A percentile compares a stretch with the other conserved stretches of the same genome.
phyloP scores from a whole-genome alignment of 2,113 vertebrate genomes.

The Oncorhynchus tshawytscha region DNA sequence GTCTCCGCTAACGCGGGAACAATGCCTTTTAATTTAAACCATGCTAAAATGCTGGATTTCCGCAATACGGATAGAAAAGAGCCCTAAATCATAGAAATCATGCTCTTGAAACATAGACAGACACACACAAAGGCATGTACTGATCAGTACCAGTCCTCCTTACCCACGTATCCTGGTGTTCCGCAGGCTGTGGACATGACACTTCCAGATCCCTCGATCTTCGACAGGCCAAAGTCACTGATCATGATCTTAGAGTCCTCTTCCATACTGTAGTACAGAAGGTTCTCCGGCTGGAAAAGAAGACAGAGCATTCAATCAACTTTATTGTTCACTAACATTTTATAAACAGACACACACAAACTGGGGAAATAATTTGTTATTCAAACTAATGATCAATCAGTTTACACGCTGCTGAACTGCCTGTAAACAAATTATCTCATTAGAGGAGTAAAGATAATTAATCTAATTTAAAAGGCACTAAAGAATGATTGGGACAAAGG shows the following conservation, averaged over 20 bases:
- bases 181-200: slow-evolving; percentile 97
- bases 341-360: not conserved
- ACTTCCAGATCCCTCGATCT: slow-evolving; percentile 89
- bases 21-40: too few relatives aligned
- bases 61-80: not conserved
- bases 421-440: slow-evolving; percentile 44
- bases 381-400: slow-evolving; percentile 31
- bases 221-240: slow-evolving; percentile 94
- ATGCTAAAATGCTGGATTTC: too few relatives aligned
- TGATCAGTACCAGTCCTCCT: slow-evolving; percentile 23
- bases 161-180: slow-evolving; percentile 95
- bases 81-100: too few relatives aligned
- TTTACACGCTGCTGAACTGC: slow-evolving; percentile 26
- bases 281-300: slow-evolving; percentile 86
- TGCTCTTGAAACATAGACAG: not conserved
- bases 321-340: not conserved
- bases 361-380: slow-evolving; percentile 29
- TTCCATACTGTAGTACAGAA: slow-evolving; percentile 94
- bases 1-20: too few relatives aligned
- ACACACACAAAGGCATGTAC: not conserved
- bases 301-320: not conserved
- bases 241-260: slow-evolving; percentile 99
- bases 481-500: not conserved
- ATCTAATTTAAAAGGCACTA: slow-evolving; percentile 17
- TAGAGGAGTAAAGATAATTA: slow-evolving; percentile 24